Evolutionary conservation across 2,113 vertebrate genomes (phyloP), one percentile per base, ranked within the genome.

Genomic region (Mus pahari): DNA sequence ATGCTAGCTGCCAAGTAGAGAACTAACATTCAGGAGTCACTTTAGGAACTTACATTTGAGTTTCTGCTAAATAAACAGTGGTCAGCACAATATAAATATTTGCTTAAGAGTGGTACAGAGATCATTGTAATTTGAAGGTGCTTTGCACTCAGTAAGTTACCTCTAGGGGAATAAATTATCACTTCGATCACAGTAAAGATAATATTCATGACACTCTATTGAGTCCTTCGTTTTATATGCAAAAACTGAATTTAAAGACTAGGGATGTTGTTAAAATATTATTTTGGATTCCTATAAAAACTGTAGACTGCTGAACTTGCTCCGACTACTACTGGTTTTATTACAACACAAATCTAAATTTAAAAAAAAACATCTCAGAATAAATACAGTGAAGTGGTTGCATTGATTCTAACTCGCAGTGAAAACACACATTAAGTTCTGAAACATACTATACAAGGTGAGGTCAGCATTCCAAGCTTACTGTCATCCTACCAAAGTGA

Each of bases 291-390:
- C 33, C 42, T 82, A 4, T 2, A 68, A 70, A 60, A 94, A 74
- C 10, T 81, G n/a, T 73, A 53, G 31, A 8, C 48, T 94, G 11
- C 86, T 90, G 13, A 89, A 75, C 77, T 90, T 66, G 33, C 39
- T 93, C 55, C 60, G 84, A 36, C 24, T 96, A 24, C 12, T 53
- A 84, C 39, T 83, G 22, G 26, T 92, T 93, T 92, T 92, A 16
- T 96, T 94, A 48, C 74, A 84, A 94, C 50, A 70, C 73, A 91
- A 82, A 94, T 91, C 86, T 89, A 82, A 91, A 86, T 78, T 86
- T 5, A 36, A 87, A 94, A 92, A 71, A 16, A 28, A 78, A 50
- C 74, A 78, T 82, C 48, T 91, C 66, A 82, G 78, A 95, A 90
- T 28, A 73, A 88, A 82, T 81, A 1, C 19, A 45, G 62, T 66